Evolutionary conservation across 2,797 vertebrate species (phyloP).

Genomic region (Parambassis ranga): DNA sequence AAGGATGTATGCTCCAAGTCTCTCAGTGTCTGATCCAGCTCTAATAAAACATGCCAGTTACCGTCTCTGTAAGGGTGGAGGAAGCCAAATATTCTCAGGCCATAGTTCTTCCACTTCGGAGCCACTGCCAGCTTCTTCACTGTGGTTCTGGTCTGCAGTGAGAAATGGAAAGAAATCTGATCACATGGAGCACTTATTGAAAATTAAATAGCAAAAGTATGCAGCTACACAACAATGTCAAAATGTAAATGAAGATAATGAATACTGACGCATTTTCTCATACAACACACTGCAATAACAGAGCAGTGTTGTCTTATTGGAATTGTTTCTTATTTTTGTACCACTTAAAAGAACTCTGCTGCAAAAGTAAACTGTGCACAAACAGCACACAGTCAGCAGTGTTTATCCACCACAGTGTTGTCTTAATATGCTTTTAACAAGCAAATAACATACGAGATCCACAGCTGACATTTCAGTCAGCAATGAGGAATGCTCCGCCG

Average conservation of each 20-base stretch:
- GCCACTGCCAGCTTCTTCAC: constrained; percentile 96
- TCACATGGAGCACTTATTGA: background rate
- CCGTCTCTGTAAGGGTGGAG: constrained; percentile 96
- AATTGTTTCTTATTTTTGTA: background rate
- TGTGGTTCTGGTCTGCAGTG: constrained; percentile 87
- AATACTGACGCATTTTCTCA: background rate
- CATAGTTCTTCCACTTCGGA: constrained; percentile 98
- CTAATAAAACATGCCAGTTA: constrained; percentile 67
- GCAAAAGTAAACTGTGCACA: too few relatives aligned
- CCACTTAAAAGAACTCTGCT: too few relatives aligned
- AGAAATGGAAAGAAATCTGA: background rate
- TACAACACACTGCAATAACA: background rate
- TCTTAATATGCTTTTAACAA: too few relatives aligned
- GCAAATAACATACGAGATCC: background rate
- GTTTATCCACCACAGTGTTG: too few relatives aligned
- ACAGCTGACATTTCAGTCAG: too few relatives aligned
- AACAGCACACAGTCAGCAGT: too few relatives aligned
- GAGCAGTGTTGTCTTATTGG: background rate
- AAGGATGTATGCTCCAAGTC: constrained; percentile 47
- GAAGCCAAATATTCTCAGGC: constrained; percentile 94
- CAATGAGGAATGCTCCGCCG: background rate
- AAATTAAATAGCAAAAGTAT: background rate
- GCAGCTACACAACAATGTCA: too few relatives aligned
- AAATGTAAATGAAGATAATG: background rate
- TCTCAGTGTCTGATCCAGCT: constrained; percentile 1